phyloP scores from a whole-genome alignment of 2,888 invertebrate species.

The Diadromus collaris region DNA sequence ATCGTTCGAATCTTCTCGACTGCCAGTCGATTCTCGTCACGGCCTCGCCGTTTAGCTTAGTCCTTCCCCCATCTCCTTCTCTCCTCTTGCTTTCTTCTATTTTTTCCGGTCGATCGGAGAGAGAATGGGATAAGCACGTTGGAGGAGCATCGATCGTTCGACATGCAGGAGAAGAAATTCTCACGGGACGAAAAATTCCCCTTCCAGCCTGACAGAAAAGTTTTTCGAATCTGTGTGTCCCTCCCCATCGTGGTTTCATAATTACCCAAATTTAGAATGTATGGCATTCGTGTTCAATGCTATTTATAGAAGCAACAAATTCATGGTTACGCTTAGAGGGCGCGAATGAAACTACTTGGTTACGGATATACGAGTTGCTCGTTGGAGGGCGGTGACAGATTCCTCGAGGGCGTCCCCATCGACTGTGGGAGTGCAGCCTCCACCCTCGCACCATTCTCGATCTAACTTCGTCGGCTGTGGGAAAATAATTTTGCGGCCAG shows the following conservation, averaged over 20 bases:
- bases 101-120: neutral
- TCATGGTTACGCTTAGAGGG: constrained; percentile 25
- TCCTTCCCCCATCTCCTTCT: neutral
- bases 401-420: constrained; percentile 47
- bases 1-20: neutral
- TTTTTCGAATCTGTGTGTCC: constrained; percentile 36
- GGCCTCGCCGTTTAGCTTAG: neutral
- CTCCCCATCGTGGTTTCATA: neutral
- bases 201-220: constrained; percentile 18
- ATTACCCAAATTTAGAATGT: constrained; percentile 21
- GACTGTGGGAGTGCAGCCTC: constrained; percentile 28
- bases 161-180: constrained; percentile 29
- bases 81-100: constrained; percentile 1
- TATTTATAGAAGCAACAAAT: constrained; percentile 49
- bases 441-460: constrained; percentile 34
- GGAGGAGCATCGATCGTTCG: neutral
- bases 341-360: constrained; percentile 42
- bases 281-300: constrained; percentile 13
- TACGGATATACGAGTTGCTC: constrained; percentile 51
- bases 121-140: constrained; percentile 17
- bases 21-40: neutral
- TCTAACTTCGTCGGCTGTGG: constrained; percentile 58
- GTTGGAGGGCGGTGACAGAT: constrained; percentile 41
- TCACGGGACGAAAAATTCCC: constrained; percentile 44
- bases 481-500: constrained; percentile 47